A percentile compares a stretch with the other conserved stretches of the same genome.
Conservation (phyloP, 2,888 invertebrate species). For the Lordiphosa fenestrarum region DNA sequence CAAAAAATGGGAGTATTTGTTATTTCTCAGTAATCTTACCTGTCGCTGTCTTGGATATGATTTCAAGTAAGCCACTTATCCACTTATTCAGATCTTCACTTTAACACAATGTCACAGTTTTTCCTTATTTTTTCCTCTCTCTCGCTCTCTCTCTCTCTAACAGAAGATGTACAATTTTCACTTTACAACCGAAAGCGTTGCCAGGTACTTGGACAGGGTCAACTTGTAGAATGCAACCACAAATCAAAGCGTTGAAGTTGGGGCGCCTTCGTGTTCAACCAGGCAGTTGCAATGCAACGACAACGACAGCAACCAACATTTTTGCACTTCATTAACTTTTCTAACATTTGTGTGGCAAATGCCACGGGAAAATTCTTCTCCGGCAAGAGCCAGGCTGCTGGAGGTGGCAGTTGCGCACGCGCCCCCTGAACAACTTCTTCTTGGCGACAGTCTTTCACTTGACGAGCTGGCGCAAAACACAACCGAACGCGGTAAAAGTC, state of each 20-base stretch:
- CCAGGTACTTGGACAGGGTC: slow-evolving; percentile 30
- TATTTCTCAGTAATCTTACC: slow-evolving; percentile 35
- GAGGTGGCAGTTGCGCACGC: slow-evolving; percentile 44
- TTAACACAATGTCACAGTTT: slow-evolving; percentile 26
- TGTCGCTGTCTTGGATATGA: not conserved
- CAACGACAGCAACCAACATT: slow-evolving; percentile 49
- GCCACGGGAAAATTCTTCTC: slow-evolving; percentile 54
- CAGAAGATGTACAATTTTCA: slow-evolving; percentile 49
- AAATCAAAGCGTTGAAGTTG: slow-evolving; percentile 52
- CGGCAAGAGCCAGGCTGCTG: slow-evolving; percentile 25
- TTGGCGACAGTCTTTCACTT: slow-evolving; percentile 36
- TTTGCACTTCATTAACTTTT: slow-evolving; percentile 73
- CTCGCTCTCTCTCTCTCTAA: not conserved
- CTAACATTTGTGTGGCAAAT: slow-evolving; percentile 57
- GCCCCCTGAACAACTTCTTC: slow-evolving; percentile 18
- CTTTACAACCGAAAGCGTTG: slow-evolving; percentile 44
- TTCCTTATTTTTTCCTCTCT: slow-evolving; percentile 36
- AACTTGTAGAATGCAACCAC: slow-evolving; percentile 39
- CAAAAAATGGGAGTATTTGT: too few species aligned
- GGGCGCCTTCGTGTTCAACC: slow-evolving; percentile 26
- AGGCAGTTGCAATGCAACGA: slow-evolving; percentile 41
- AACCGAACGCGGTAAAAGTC: slow-evolving; percentile 51
- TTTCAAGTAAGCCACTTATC: too few species aligned
- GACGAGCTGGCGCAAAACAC: slow-evolving; percentile 27
- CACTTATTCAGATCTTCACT: slow-evolving; percentile 23